phyloP scores from a whole-genome alignment of 2,113 vertebrate genomes.

The Hystrix brachyura region DNA sequence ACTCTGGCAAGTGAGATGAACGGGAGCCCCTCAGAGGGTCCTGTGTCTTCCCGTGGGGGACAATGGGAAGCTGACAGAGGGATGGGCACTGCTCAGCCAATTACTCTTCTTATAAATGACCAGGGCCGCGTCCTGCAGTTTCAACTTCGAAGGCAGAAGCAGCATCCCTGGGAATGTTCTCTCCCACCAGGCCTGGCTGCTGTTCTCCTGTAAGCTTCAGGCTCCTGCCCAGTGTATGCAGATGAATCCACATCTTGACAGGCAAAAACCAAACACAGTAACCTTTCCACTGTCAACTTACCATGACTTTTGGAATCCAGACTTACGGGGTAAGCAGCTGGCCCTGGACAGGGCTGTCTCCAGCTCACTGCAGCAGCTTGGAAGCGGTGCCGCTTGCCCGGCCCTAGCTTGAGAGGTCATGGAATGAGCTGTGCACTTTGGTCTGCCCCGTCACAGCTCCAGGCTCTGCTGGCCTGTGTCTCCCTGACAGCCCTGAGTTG shows the following conservation, averaged over 20 bases:
- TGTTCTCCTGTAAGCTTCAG: rapidly evolving
- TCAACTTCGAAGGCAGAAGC: background rate
- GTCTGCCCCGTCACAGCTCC: background rate
- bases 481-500: background rate
- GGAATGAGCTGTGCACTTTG: too few species aligned
- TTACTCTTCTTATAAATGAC: background rate
- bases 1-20: rapidly evolving
- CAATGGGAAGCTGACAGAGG: background rate
- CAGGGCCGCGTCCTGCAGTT: background rate
- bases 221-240: rapidly evolving
- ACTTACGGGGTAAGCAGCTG: conserved; percentile 20
- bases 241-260: background rate
- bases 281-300: rapidly evolving
- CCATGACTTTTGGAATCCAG: background rate
- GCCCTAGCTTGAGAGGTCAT: background rate
- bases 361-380: rapidly evolving
- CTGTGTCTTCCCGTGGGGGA: background rate
- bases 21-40: background rate
- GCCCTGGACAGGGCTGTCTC: rapidly evolving
- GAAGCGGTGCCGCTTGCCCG: background rate
- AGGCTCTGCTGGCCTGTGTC: background rate
- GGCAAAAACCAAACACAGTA: rapidly evolving
- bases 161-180: background rate
- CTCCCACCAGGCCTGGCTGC: background rate
- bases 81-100: background rate